Evolutionary conservation across 2,888 invertebrate genomes (phyloP), one percentile per base, ranked within the genome.

Genomic region (Allacma fusca): DNA sequence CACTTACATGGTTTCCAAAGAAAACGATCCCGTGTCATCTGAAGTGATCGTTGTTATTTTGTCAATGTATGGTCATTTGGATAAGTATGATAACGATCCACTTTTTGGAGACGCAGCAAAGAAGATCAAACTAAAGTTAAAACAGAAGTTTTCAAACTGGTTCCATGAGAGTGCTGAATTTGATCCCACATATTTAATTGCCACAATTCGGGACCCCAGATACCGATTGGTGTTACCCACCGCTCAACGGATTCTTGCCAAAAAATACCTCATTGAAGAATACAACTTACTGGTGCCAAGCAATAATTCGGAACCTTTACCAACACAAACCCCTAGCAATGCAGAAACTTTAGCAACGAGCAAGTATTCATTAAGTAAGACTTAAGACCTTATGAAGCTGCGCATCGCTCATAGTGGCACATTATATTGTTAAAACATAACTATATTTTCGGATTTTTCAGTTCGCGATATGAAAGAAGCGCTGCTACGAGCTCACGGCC

Each of bases 61-160:
- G n/a, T n/a, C n/a, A n/a, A n/a, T n/a, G n/a, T n/a, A n/a, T n/a
- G n/a, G n/a, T n/a, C n/a, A n/a, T 59, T 23, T 59, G 23, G 59
- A 59, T 23, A 59, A 59, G 12, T 59, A 59, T 23, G 59, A 59
- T 59, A 23, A n/a, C 19, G 59, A 59, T 59, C 59, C 23, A 13
- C n/a, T 21, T 59, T 59, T 59, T n/a, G 59, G 59, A 19, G n/a
- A 23, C 5, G 59, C 59, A 59, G 59, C 59, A 21, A 23, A 19
- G 19, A 21, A 19, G 7, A 59, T 59, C 5, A 59, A 59, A 23
- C 19, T 59, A n/a, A 21, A 19, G 19, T 23, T 59, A n/a, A 59
- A 59, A 59, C 19, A 59, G 19, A 59, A 59, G 19, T 59, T 59
- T 23, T 59, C 59, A 59, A 59, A 7, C n/a, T 59, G 59, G 59